Conservation (phyloP, 2,797 vertebrate species). For the Pithecia hirsuta region DNA sequence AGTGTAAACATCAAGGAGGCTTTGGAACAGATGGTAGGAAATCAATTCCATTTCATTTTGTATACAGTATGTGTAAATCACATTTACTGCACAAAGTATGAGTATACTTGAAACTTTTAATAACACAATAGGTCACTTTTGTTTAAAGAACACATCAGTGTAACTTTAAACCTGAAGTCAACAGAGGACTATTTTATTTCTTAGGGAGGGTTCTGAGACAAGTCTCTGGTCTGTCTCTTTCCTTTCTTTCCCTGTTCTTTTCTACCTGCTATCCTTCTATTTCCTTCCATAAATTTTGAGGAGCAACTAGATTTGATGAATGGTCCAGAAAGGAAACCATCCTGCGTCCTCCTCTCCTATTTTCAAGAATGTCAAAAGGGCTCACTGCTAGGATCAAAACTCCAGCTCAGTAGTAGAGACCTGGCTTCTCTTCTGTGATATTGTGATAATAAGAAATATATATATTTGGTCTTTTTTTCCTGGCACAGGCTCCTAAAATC, state of each 20-base stretch:
- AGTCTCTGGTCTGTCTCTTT: not conserved
- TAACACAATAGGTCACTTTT: conserved; percentile 1
- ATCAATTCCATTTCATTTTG: conserved; percentile 52
- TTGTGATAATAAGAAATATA: not conserved
- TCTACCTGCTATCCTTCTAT: not conserved
- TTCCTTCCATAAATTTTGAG: not conserved
- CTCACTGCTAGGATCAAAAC: not conserved
- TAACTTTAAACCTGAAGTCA: not conserved
- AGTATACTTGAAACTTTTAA: conserved; percentile 35
- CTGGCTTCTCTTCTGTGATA: conserved; percentile 1
- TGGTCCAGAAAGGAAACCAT: not conserved
- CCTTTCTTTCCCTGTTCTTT: not conserved
- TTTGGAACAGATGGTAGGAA: conserved; percentile 57
- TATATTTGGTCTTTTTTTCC: not conserved
- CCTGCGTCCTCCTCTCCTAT: not conserved
- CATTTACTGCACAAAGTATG: conserved; percentile 29
- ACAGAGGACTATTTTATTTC: not conserved
- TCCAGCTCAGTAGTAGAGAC: not conserved
- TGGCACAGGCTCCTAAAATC: not conserved
- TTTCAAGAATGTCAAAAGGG: not conserved
- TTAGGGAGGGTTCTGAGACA: not conserved
- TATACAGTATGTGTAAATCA: conserved; percentile 41
- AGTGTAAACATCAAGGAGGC: conserved; percentile 39
- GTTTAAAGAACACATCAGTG: not conserved
- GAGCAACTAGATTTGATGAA: not conserved